Evolutionary conservation across 2,113 vertebrate genomes (phyloP).

Genomic region (Hyla sarda): DNA sequence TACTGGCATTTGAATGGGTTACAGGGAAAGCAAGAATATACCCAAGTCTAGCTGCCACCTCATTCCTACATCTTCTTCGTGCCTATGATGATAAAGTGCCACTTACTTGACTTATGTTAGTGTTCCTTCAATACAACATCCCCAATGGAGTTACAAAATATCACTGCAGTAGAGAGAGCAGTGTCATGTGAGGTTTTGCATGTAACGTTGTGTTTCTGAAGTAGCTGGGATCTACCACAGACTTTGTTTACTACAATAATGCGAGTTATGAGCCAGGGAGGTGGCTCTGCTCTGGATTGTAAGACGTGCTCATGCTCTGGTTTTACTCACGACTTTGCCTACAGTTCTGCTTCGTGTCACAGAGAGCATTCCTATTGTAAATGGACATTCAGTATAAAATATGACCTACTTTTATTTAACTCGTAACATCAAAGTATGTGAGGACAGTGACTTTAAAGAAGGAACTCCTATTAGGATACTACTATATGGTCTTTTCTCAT

Average conservation of each 20-base stretch:
- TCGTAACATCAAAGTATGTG: slow-evolving; percentile 1
- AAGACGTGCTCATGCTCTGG: slow-evolving; percentile 54
- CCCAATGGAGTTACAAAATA: too few relatives aligned
- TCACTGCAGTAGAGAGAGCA: not conserved
- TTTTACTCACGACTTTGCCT: slow-evolving; percentile 20
- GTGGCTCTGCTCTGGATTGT: slow-evolving; percentile 55
- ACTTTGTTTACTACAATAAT: slow-evolving; percentile 50
- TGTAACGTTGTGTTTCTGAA: not conserved
- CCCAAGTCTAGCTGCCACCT: not conserved
- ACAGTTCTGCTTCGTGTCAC: slow-evolving; percentile 61
- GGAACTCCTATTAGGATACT: not conserved
- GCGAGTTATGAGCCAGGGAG: slow-evolving; percentile 13
- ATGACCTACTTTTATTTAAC: not conserved
- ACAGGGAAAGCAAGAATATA: not conserved
- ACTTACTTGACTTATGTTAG: not conserved
- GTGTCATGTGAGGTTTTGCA: not conserved
- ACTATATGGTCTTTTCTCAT: not conserved
- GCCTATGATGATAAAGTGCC: not conserved
- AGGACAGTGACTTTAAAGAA: not conserved
- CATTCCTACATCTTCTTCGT: not conserved
- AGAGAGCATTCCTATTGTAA: slow-evolving; percentile 24
- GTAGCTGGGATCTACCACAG: slow-evolving; percentile 50
- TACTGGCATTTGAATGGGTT: too few relatives aligned
- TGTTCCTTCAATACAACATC: not conserved
- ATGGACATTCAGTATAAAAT: slow-evolving; percentile 23